These are phyloP conservation scores for Morpho helenor DNA, from an alignment of 2,888 invertebrate genomes.

Conservation along the genomic window DNA sequence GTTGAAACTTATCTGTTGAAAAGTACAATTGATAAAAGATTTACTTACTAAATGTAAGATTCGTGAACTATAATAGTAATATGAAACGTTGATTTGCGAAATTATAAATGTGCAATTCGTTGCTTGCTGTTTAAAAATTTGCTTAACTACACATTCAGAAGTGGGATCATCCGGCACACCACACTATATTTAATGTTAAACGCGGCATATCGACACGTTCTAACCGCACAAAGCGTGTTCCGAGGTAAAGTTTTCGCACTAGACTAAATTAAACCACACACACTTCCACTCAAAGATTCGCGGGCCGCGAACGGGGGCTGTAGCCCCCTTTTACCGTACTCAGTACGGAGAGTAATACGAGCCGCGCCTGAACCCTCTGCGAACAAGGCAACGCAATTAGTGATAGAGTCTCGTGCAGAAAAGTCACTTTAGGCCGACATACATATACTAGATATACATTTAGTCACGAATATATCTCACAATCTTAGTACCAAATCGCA, in stretches of 20 bases:
- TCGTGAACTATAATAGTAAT: too few relatives aligned
- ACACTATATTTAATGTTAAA: too few relatives aligned
- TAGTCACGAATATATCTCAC: too few relatives aligned
- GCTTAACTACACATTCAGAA: too few relatives aligned
- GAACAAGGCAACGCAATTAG: constrained; percentile 67
- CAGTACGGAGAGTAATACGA: constrained; percentile 85
- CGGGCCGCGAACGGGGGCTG: constrained; percentile 37
- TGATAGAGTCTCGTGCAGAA: constrained; percentile 12
- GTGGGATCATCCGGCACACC: too few relatives aligned
- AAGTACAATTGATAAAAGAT: too few relatives aligned
- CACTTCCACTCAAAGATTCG: constrained; percentile 29
- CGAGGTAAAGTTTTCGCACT: constrained; percentile 24
- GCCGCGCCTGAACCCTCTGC: constrained; percentile 85
- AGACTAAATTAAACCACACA: constrained; percentile 32
- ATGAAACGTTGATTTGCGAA: too few relatives aligned
- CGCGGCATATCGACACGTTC: not conserved
- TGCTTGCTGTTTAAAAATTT: too few relatives aligned
- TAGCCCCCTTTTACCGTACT: constrained; percentile 58
- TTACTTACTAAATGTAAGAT: too few relatives aligned
- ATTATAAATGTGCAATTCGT: too few relatives aligned
- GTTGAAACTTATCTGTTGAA: too few relatives aligned
- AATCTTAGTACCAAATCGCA: too few relatives aligned
- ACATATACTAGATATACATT: not conserved
- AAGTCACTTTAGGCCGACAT: constrained; percentile 7
- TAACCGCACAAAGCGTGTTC: constrained; percentile 7